Conservation (phyloP, 2,797 vertebrate genomes). For the Adrianichthys oophorus region DNA sequence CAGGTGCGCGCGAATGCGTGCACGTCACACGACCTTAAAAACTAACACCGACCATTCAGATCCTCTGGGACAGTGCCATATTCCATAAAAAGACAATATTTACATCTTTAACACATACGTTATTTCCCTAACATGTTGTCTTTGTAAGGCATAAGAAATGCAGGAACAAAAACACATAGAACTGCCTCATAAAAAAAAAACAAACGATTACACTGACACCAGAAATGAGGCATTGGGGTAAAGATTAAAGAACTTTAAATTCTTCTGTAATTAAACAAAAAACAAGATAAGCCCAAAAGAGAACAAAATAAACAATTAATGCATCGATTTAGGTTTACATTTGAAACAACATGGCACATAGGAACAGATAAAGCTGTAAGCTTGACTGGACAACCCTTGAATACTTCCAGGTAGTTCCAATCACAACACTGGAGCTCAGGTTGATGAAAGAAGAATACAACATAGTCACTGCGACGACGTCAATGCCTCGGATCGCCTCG, state of each 20-base stretch:
- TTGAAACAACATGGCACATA: conserved; percentile 57
- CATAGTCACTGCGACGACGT: conserved; percentile 27
- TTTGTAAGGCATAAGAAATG: conserved; percentile 62
- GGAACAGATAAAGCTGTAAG: conserved; percentile 50
- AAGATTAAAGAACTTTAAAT: conserved; percentile 30
- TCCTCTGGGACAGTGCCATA: conserved; percentile 54
- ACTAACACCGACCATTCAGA: conserved; percentile 53
- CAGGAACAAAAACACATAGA: conserved; percentile 12
- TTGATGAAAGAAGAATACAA: conserved; percentile 29
- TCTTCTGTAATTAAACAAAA: conserved; percentile 27
- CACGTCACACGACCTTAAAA: conserved; percentile 61
- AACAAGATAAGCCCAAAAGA: conserved; percentile 20
- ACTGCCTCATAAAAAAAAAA: conserved; percentile 49
- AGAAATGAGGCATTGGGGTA: conserved; percentile 37
- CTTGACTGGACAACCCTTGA: conserved; percentile 46
- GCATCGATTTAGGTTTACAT: conserved; percentile 53
- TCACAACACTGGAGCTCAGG: conserved; percentile 40
- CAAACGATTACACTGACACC: conserved; percentile 31
- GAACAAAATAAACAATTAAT: conserved; percentile 37
- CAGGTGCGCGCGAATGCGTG: conserved; percentile 27
- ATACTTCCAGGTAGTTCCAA: conserved; percentile 56
- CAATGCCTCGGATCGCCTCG: conserved; percentile 16
- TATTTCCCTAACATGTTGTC: conserved; percentile 67
- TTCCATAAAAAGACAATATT: conserved; percentile 67
- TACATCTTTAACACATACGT: conserved; percentile 78